Conservation (phyloP, 2,113 vertebrate species). For the Caloenas nicobarica region DNA sequence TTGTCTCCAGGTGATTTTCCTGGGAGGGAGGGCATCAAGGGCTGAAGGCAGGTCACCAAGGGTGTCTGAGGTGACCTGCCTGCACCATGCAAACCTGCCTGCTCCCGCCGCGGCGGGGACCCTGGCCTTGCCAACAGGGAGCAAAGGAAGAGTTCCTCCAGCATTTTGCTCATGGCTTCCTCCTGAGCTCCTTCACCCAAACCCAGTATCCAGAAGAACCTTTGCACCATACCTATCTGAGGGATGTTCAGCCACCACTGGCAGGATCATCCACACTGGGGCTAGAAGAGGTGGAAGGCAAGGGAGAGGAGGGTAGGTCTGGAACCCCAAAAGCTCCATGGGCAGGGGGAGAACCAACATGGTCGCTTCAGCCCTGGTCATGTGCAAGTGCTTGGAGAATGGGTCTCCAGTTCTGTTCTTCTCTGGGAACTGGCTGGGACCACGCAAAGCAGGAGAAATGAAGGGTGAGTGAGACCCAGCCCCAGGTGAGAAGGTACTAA, state of each 20-base stretch:
- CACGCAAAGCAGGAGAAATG: not conserved
- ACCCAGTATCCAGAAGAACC: not conserved
- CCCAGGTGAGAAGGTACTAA: not conserved
- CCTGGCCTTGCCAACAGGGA: not conserved
- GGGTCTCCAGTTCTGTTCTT: not conserved
- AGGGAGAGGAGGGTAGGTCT: not conserved
- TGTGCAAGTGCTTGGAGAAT: not conserved
- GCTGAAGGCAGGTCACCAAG: not conserved
- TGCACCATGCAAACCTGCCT: not conserved
- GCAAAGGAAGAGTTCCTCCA: not conserved
- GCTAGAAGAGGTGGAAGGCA: not conserved
- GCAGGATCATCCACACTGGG: not conserved
- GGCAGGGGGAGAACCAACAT: not conserved
- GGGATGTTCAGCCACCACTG: not conserved
- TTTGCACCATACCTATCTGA: not conserved
- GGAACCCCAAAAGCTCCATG: not conserved
- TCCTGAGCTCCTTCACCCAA: not conserved
- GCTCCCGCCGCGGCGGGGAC: rapidly evolving
- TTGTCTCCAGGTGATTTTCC: not conserved
- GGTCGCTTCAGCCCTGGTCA: not conserved
- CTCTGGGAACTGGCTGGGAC: not conserved
- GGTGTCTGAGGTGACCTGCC: not conserved
- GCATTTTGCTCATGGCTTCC: not conserved
- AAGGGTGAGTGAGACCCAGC: not conserved
- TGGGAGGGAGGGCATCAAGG: not conserved